Evolutionary conservation across 2,888 invertebrate species (phyloP).

Genomic region (Pandemis heparana): DNA sequence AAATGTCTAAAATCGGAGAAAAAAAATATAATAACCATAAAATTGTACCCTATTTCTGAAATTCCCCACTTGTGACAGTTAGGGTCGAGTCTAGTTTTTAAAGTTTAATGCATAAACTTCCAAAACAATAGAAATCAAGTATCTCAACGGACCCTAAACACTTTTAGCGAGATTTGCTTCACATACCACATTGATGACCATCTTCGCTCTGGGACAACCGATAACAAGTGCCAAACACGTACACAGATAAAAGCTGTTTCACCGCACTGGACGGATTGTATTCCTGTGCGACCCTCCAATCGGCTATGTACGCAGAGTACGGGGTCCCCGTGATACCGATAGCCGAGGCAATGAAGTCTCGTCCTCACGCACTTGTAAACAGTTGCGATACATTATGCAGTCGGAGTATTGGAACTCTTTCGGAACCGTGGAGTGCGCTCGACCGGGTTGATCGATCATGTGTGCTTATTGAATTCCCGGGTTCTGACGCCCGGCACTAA

Average conservation of each 20-base stretch:
- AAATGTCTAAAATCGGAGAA: no score
- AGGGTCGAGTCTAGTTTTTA: no score
- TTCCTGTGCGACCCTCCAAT: background rate
- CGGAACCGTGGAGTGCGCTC: slow-evolving; percentile 30
- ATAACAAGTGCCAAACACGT: background rate
- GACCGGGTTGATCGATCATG: slow-evolving; percentile 33
- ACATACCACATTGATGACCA: background rate
- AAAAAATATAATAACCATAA: no score
- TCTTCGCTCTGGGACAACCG: background rate
- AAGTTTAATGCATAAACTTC: no score
- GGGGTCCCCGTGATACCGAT: background rate
- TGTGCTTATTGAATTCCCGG: slow-evolving; percentile 39
- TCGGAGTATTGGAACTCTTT: slow-evolving; percentile 36
- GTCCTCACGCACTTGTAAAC: slow-evolving; percentile 31
- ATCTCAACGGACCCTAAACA: background rate
- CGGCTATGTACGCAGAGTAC: background rate
- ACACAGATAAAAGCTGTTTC: background rate
- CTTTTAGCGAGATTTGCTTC: background rate
- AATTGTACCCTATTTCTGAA: no score
- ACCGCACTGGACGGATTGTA: background rate
- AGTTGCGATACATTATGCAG: slow-evolving; percentile 39
- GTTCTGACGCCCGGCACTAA: slow-evolving; percentile 14
- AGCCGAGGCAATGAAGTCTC: background rate
- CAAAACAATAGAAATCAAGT: no score
- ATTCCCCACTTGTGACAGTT: no score